Evolutionary conservation across 2,888 invertebrate genomes (phyloP).

Genomic region (Pollenia labialis): DNA sequence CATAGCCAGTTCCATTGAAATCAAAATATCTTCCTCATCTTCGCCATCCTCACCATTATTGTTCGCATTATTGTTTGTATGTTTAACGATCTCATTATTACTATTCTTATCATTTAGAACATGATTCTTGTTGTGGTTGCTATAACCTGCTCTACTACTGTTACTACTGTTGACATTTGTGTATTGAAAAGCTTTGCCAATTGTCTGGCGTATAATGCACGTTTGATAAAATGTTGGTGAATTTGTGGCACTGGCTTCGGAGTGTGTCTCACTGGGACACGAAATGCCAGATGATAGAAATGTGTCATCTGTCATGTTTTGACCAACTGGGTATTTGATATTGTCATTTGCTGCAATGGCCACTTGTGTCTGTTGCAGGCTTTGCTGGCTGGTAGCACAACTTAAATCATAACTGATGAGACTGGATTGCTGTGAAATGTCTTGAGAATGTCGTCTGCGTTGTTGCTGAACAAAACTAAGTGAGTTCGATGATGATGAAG

Average conservation of each 20-base stretch:
- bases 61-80: constrained; percentile 10
- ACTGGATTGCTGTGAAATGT: constrained; percentile 76
- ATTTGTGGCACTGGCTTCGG: constrained; percentile 76
- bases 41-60: constrained; percentile 3
- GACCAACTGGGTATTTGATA: constrained; percentile 66
- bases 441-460: constrained; percentile 20
- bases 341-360: constrained; percentile 65
- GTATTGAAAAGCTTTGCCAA: constrained; percentile 66
- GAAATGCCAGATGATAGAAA: constrained; percentile 83
- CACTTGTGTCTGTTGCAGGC: constrained; percentile 65
- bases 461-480: constrained; percentile 10
- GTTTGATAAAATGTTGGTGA: constrained; percentile 72
- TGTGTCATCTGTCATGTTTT: constrained; percentile 79
- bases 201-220: constrained; percentile 44
- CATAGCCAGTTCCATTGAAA: constrained; percentile 80
- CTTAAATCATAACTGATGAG: constrained; percentile 78
- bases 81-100: constrained; percentile 25
- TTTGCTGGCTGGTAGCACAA: constrained; percentile 75
- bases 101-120: constrained; percentile 6
- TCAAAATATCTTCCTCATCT: constrained; percentile 69
- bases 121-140: constrained; percentile 16
- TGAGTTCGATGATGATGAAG: constrained; percentile 29
- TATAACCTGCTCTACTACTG: constrained; percentile 11
- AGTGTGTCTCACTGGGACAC: constrained; percentile 81
- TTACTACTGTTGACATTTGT: constrained; percentile 33